Evolutionary conservation across 2,113 vertebrate species (phyloP), one percentile per base, ranked within the genome.

Genomic region (Mesocricetus auratus): DNA sequence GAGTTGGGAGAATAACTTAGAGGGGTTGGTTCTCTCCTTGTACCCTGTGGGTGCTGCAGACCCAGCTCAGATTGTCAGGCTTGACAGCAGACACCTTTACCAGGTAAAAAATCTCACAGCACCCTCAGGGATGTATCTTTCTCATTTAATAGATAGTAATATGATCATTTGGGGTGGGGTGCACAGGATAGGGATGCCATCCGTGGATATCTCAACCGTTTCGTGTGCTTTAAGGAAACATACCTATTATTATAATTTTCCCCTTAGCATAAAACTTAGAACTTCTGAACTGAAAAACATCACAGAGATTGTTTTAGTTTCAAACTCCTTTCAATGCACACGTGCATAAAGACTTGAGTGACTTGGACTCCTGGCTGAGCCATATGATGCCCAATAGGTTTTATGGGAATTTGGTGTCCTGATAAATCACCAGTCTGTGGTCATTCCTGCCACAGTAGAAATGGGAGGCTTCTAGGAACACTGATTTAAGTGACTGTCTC

Each of bases 221-320:
- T 86, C 64, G 36, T 79, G 29, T 53, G 1, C 42, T 56, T 78
- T 64, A 66, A 86, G n/a, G 21, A n/a, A 92, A 93, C 3, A 47
- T 26, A 17, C 0, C 10, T 19, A 64, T 33, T 64, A 56, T 19
- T 78, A 45, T 11, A 53, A 42, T 31, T 79, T 94, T 77, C 31
- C 31, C 10, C 53, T 77, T 64, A 58, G 13, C 31, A 64, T 31
- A 89, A 71, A 56, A 56, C 10, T 45, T 69, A 58, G n/a, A 94
- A 50, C 94, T 73, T 94, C 31, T 86, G 39, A 78, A 22, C 47
- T 89, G 58, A 90, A 94, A 62, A 75, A 36, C 69, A 31, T 75
- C 74, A 47, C 3, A 74, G 58, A 53, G 17, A 16, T 6, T 21
- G 50, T 68, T 86, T 26, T 82, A 93, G 21, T 75, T 45, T 13